These are phyloP conservation scores for Leptocoma aspasia DNA, from an alignment of 2,113 vertebrate genomes.

Conservation along the genomic window DNA sequence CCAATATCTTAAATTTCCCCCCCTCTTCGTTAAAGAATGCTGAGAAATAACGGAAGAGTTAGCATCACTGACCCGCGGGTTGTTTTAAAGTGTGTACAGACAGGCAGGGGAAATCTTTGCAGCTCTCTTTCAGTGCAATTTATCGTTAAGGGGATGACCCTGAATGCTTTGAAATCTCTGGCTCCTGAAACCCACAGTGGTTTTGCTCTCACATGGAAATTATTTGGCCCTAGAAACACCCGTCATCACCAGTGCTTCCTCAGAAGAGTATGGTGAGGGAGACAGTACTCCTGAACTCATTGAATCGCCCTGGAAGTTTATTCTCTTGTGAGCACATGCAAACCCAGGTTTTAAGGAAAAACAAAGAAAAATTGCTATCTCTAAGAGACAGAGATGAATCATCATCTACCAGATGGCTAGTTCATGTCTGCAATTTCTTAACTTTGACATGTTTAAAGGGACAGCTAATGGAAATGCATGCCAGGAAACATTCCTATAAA, in stretches of 20 bases:
- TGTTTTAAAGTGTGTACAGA: not conserved
- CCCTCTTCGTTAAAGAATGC: not conserved
- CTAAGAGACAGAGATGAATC: slow-evolving; percentile 6
- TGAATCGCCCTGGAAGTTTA: not conserved
- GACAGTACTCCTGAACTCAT: not conserved
- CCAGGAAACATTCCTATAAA: not conserved
- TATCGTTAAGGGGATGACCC: not conserved
- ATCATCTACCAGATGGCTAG: slow-evolving; percentile 24
- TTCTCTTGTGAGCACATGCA: not conserved
- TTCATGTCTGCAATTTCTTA: not conserved
- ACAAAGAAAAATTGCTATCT: not conserved
- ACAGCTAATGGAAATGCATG: not conserved
- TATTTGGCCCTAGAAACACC: not conserved
- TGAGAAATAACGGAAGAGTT: not conserved
- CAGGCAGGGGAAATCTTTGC: not conserved
- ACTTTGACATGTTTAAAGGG: not conserved
- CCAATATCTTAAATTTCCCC: not conserved
- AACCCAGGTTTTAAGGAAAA: not conserved
- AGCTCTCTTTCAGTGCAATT: not conserved
- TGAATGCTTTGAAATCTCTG: not conserved
- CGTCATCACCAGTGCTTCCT: not conserved
- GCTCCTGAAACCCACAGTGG: not conserved
- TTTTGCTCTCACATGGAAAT: not conserved
- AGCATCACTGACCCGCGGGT: not conserved
- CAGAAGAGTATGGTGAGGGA: not conserved